Evolutionary conservation across 2,888 invertebrate genomes (phyloP), one percentile per base, ranked within the genome.

Genomic region (Antheraea yamamai): DNA sequence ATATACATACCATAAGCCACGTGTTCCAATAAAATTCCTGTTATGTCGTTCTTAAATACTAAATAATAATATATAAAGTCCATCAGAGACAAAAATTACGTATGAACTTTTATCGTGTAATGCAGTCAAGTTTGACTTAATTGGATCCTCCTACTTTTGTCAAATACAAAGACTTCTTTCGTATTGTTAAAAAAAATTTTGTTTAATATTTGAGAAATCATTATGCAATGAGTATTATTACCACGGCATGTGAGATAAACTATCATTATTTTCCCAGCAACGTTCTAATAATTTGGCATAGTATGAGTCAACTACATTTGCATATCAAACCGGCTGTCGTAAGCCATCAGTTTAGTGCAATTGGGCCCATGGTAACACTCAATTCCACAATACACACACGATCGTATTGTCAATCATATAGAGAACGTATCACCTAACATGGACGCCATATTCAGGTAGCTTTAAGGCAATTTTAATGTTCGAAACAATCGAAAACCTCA

Each of bases 311-410:
- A 23, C 2, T 20, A 61, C 23, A 61, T 61, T 61, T 82, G 77
- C 70, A 70, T 74, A 20, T 55, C 74, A 80, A 83, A 81, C 80
- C 78, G 77, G 75, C 76, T 77, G 77, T 71, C 82, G 83, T 84
- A 83, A 85, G 84, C 85, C 85, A 86, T 85, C 58, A 79, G 81
- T 81, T 82, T 80, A 75, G 66, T 78, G 72, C 77, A 78, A 78
- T 78, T 76, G 78, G 80, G 78, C 74, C 70, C 70, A 71, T 58
- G 70, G 39, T 71, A 58, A 68, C 70, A 70, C 74, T 74, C 39
- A 74, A 58, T 71, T 58, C 55, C 55, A 74, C 74, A 71, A 74
- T 74, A 74, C 74, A 74, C 74, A 61, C 52, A 35, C 52, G 68
- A 30, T 70, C 35, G 35, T 35, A 70, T 39, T 39, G n/a, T 58